Evolutionary conservation across 2,113 vertebrate genomes (phyloP).

Genomic region (Echinops telfairi): DNA sequence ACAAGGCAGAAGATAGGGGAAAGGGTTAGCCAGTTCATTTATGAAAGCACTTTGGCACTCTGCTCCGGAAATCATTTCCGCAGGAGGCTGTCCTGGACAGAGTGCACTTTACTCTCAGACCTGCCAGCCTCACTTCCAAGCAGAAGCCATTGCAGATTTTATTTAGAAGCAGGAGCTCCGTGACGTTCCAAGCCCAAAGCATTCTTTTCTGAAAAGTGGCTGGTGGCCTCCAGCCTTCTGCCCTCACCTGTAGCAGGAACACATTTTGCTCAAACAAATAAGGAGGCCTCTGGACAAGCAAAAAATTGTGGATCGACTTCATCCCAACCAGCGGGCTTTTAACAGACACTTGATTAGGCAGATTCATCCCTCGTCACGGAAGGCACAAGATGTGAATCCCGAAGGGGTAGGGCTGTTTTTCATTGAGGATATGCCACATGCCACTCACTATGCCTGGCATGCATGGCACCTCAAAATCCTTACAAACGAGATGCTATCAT

Average conservation of each 20-base stretch:
- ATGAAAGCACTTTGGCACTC: constrained; percentile 86
- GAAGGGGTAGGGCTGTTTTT: not conserved
- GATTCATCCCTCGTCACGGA: too few relatives aligned
- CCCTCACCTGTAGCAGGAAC: not conserved
- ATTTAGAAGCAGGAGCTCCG: constrained; percentile 85
- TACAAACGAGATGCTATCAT: not conserved
- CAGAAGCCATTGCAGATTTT: constrained; percentile 80
- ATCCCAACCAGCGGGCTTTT: too few relatives aligned
- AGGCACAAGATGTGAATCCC: not conserved
- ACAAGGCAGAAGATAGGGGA: constrained; percentile 75
- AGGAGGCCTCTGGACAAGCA: not conserved
- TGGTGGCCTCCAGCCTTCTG: constrained; percentile 34
- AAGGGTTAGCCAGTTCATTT: constrained; percentile 84
- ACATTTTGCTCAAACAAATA: constrained; percentile 26
- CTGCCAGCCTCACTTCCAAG: constrained; percentile 85
- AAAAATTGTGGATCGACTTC: not conserved
- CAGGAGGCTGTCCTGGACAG: constrained; percentile 80
- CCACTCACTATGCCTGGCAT: not conserved
- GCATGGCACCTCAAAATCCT: not conserved
- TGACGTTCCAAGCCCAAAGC: constrained; percentile 75
- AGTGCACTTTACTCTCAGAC: constrained; percentile 86
- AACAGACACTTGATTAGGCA: too few relatives aligned
- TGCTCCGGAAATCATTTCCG: constrained; percentile 85
- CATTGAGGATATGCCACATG: not conserved
- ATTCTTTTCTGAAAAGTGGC: constrained; percentile 79